Evolutionary conservation across 2,888 invertebrate genomes (phyloP).

Genomic region (Troilus luridus): DNA sequence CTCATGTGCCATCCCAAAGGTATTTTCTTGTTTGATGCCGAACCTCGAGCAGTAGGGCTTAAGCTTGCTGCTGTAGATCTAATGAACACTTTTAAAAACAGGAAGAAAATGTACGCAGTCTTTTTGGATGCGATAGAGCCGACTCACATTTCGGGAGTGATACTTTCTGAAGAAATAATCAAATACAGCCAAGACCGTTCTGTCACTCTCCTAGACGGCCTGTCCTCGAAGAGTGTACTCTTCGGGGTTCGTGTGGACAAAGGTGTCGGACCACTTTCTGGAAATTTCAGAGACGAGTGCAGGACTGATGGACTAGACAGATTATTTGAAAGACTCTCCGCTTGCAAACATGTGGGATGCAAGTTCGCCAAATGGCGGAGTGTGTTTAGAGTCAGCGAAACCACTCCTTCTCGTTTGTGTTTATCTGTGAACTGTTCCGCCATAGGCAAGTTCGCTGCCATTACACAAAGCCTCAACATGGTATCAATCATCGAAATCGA

Average conservation of each 20-base stretch:
- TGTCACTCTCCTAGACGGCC: not conserved
- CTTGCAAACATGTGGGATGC: not conserved
- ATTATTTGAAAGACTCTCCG: not conserved
- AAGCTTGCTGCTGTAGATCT: not conserved
- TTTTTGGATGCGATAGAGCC: not conserved
- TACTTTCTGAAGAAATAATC: not conserved
- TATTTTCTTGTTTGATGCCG: slow-evolving; percentile 3
- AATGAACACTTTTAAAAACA: not conserved
- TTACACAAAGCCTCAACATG: not conserved
- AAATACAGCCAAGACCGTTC: not conserved
- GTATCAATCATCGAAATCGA: slow-evolving; percentile 14
- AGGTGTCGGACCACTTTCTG: not conserved
- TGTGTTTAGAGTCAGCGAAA: slow-evolving; percentile 9
- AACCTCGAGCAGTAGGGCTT: slow-evolving; percentile 18
- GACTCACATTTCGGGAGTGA: slow-evolving; percentile 3
- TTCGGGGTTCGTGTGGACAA: slow-evolving; percentile 17
- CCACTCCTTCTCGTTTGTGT: not conserved
- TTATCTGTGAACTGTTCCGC: not conserved
- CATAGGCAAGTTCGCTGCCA: slow-evolving; percentile 1
- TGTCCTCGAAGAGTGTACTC: not conserved
- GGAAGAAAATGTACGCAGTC: not conserved
- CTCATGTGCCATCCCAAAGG: slow-evolving; percentile 1
- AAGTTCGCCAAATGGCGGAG: slow-evolving; percentile 27
- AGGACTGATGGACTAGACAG: slow-evolving; percentile 27
- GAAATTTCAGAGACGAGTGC: not conserved